Evolutionary conservation across 2,113 vertebrate species (phyloP), one percentile per base, ranked within the genome.

Genomic region (Sceloporus undulatus): DNA sequence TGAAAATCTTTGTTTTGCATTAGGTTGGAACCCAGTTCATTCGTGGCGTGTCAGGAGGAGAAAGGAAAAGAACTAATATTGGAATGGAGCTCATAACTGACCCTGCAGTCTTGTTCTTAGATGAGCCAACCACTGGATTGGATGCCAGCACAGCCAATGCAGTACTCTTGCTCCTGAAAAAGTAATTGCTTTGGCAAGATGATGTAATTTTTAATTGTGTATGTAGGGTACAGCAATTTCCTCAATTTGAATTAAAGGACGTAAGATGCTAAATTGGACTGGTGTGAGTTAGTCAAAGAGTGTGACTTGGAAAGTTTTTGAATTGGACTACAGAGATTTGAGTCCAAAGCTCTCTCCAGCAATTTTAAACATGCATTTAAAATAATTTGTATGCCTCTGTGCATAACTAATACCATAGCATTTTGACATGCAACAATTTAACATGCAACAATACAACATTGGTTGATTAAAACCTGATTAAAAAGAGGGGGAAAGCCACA

Each of bases 41-140:
- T 38, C 97, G 98, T 0, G 98, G 99, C 1, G 97, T 99, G 84
- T 99, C 98, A 0, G 98, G 98, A 92, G 99, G 98, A 79, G 98
- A 99, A 92, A 95, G 98, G 62, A 99, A 99, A 96, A 98, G 98
- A 94, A 99, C 98, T 11, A 99, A 90, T 92, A 99, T 99, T 14
- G 99, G 98, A 2, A 99, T 99, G 98, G 99, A 99, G 94, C 95
- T 99, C 54, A 99, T 99, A 88, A 98, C 96, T 0, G 97, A 99
- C 88, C 98, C 99, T 5, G 93, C 97, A 0, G 96, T 99, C 84
- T 95, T 99, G 48, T 99, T 99, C 92, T 94, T 99, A 95, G 99
- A 99, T 85, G 98, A 99, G 87, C 98, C 99, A 27, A 99, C 99
- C 18, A 98, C 98, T 0, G 98, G 98, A 1, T 94, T 99, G n/a